Base-by-base conservation (phyloP, 2,888 invertebrate genomes). In the Dynastes tityus region DNA sequence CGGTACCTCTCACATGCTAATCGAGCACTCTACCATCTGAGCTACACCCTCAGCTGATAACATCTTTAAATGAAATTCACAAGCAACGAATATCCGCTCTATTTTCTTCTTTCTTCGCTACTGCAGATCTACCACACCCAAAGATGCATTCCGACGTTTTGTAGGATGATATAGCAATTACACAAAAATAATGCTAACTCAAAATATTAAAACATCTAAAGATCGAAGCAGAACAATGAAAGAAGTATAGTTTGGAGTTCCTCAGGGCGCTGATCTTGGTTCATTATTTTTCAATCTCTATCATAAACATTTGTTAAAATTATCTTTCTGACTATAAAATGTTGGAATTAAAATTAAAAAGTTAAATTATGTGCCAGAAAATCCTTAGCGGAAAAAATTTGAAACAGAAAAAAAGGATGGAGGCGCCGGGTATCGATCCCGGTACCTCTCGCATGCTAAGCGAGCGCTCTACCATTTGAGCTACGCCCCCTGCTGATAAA, bases 1-100 rank as follows among this genome's bases (percentile, higher is more conserved):
- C 90, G 88, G 90, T 90, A 90, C 90, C 90, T 90, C 90, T 90
- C 90, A 88, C 90, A 90, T 90, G 89, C 89, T 90, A 89, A 89
- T 88, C 89, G 89, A 89, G 89, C 90, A 89, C 89, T 89, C 90
- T 89, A 89, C 89, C 89, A 89, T 89, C 88, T 90, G 89, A 89
- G 89, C 90, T 89, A 89, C 90, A 83, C 83, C 84, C 84, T 79
- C 80, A 3, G n/a, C 27, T 22, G 45, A 67, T n/a, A 32, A 32
- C 32, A 32, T 32, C 5, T 32, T 32, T 22, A 22, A 22, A 22
- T 22, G 0, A 22, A 32, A 5, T 32, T 32, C 3, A 5, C 32
- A 5, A 3, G 32, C 32, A 32, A 4, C 4, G 5, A 32, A 5
- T 5, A 32, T 5, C 4, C 5, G 32, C 32, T 32, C 32, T 32